phyloP scores from a whole-genome alignment of 64 coral and sea anemone species.

The Montipora cactus region DNA sequence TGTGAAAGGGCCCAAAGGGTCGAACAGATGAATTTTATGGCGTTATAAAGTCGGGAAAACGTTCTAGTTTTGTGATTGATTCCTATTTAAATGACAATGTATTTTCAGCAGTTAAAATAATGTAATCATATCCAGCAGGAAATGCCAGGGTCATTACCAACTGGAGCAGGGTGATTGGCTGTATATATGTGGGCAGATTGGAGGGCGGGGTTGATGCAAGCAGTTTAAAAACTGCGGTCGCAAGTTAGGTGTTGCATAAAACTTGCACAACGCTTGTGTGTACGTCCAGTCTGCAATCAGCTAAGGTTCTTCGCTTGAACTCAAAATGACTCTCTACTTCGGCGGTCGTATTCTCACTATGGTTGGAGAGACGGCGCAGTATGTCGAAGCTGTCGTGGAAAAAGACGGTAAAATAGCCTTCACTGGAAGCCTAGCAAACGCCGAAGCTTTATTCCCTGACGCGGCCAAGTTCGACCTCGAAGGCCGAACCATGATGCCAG shows the following conservation, averaged over 20 bases:
- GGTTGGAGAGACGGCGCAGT: slow-evolving; percentile 40
- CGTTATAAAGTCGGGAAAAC: too few relatives aligned
- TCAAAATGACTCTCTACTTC: slow-evolving; percentile 35
- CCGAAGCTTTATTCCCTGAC: background rate
- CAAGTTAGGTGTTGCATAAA: background rate
- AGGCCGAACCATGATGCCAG: slow-evolving; percentile 41
- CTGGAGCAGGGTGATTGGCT: background rate
- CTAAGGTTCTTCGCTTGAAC: background rate
- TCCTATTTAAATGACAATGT: too few relatives aligned
- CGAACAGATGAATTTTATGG: too few relatives aligned
- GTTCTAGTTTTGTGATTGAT: too few relatives aligned
- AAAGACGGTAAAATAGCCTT: slow-evolving; percentile 47
- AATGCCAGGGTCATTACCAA: background rate
- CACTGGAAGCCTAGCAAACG: slow-evolving; percentile 34
- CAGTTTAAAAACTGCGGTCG: background rate
- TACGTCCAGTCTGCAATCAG: background rate
- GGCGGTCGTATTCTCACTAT: slow-evolving; percentile 55
- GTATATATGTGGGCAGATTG: background rate
- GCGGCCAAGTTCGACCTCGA: background rate
- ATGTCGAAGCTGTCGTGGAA: slow-evolving; percentile 62
- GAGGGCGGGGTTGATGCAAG: background rate
- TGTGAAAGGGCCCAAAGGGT: too few relatives aligned
- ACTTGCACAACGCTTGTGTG: background rate
- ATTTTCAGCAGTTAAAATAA: background rate
- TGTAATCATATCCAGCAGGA: background rate